A percentile compares a stretch with the other conserved stretches of the same genome.
Evolutionary conservation across 2,888 invertebrate genomes (phyloP).

Genomic region (Mesorhabditis spiculigera): DNA sequence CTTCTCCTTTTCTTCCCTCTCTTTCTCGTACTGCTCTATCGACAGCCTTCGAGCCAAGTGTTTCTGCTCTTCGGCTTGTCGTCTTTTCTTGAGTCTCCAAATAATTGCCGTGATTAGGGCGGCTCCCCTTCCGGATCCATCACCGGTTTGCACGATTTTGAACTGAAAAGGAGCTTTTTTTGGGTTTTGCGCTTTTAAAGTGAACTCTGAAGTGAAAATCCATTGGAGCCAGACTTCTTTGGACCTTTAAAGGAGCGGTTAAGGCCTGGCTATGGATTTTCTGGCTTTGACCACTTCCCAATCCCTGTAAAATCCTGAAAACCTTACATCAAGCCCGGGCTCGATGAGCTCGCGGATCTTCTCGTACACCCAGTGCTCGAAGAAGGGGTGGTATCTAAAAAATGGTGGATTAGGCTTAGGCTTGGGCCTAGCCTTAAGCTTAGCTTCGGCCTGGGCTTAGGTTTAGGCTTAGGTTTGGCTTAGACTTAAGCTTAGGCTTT

Average conservation of each 20-base stretch:
- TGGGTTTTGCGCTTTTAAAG: too few species aligned
- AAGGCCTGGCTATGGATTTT: too few species aligned
- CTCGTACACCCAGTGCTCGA: conserved; percentile 86
- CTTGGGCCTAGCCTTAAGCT: too few species aligned
- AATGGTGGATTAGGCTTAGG: too few species aligned
- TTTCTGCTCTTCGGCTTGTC: conserved; percentile 4
- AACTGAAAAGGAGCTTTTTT: too few species aligned
- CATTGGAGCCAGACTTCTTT: too few species aligned
- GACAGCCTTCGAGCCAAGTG: neutral
- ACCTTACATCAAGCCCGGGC: conserved; percentile 63
- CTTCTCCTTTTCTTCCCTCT: conserved; percentile 5
- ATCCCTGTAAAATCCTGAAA: neutral
- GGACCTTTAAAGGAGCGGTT: too few species aligned
- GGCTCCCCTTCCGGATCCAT: conserved; percentile 89
- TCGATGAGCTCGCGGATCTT: conserved; percentile 68
- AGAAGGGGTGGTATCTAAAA: conserved; percentile 82
- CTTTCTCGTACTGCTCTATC: neutral
- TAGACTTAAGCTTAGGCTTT: too few species aligned
- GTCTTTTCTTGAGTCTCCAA: conserved; percentile 10
- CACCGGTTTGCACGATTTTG: conserved; percentile 86
- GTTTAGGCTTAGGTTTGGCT: too few species aligned
- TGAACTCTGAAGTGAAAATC: too few species aligned
- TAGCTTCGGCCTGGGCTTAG: too few species aligned
- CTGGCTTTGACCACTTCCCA: neutral
- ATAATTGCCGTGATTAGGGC: conserved; percentile 85